Percentiles rank a stretch among this genome's conserved stretches.
Evolutionary conservation across 2,113 vertebrate genomes (phyloP).

Genomic region (Mungos mungo): DNA sequence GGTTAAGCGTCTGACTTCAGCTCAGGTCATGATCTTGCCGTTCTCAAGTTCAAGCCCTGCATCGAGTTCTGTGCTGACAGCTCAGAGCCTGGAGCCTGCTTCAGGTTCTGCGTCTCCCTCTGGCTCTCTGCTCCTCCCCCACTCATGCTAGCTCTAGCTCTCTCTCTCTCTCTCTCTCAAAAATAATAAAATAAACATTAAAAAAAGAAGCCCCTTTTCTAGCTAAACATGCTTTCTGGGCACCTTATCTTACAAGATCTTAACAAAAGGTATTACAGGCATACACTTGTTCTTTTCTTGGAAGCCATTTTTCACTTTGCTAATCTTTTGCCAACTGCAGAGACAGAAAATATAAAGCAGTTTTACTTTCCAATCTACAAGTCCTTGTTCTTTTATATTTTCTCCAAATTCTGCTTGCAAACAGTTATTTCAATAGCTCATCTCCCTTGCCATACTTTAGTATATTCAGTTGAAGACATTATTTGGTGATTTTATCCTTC

Average conservation of each 20-base stretch:
- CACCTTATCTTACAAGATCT: background rate
- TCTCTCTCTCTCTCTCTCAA: no score
- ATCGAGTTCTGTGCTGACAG: no score
- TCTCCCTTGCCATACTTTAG: background rate
- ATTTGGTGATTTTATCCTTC: background rate
- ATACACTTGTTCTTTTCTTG: background rate
- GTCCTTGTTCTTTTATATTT: slow-evolving; percentile 1
- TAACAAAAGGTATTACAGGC: background rate
- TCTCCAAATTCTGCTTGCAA: slow-evolving; percentile 4
- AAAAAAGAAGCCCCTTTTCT: background rate
- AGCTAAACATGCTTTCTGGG: background rate
- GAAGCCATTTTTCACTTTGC: background rate
- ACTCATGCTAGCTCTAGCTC: no score
- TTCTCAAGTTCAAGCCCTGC: no score
- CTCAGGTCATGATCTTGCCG: no score
- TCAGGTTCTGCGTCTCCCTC: no score
- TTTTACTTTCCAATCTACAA: background rate
- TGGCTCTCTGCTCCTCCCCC: no score
- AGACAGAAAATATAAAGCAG: background rate
- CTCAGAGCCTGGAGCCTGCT: no score
- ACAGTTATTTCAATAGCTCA: background rate
- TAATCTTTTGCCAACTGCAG: background rate
- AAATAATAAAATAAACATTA: no score
- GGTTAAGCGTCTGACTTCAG: no score
- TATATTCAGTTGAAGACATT: background rate